Evolutionary conservation across 2,888 invertebrate species (phyloP).

Genomic region (Calameuta idolon): DNA sequence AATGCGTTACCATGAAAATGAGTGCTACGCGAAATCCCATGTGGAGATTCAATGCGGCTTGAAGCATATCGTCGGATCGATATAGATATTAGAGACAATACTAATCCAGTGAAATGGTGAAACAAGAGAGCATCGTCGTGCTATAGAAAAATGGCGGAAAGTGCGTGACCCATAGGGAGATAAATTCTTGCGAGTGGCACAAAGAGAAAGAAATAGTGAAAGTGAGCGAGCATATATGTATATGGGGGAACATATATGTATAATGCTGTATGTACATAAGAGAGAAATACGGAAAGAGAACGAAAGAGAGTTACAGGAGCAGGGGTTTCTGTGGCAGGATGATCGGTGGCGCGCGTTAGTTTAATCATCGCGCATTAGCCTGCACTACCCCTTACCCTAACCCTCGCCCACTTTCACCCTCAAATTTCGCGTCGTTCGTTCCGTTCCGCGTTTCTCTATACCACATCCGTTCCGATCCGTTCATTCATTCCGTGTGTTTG

Average conservation of each 20-base stretch:
- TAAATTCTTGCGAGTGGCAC: conserved; percentile 16
- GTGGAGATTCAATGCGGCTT: not conserved
- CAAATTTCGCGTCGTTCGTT: conserved; percentile 50
- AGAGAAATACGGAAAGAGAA: not conserved
- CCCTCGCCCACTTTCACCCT: conserved; percentile 58
- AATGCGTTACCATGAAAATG: not conserved
- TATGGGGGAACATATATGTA: not conserved
- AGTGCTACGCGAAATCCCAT: not conserved
- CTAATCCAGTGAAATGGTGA: not conserved
- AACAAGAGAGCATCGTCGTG: not conserved
- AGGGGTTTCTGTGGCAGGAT: conserved; percentile 61
- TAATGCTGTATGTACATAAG: not conserved
- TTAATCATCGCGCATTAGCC: conserved; percentile 67
- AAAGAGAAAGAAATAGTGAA: conserved; percentile 22
- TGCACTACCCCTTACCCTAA: conserved; percentile 49
- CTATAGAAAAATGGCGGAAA: not conserved
- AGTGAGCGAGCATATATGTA: not conserved
- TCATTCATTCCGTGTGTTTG: conserved; percentile 48
- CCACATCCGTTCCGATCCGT: conserved; percentile 39
- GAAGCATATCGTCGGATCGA: not conserved
- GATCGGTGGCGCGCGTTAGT: conserved; percentile 66
- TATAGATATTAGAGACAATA: not conserved
- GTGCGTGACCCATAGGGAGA: not conserved
- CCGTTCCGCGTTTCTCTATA: conserved; percentile 25
- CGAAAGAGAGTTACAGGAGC: conserved; percentile 33